Base-by-base conservation (phyloP, 2,113 vertebrate genomes). In the Catharus bicknelli region DNA sequence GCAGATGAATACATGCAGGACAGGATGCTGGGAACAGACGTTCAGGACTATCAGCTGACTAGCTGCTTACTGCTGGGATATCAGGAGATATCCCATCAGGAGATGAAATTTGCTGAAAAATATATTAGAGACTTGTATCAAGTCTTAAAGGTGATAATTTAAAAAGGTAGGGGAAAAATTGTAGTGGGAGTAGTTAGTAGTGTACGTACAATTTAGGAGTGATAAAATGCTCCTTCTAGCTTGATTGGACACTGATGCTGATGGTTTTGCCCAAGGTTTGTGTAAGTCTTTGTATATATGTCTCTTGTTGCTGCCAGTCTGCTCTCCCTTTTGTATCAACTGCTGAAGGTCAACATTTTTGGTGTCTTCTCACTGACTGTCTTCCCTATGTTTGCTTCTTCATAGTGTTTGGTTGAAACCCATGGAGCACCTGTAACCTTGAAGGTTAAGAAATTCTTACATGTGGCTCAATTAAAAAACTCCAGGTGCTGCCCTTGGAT, bases 391-490 rank as follows among this genome's bases (percentile, higher is more conserved):
- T 9, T 15, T 50, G 17, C 34, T 67, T 79, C 69, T 87, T 81
- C 43, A 8, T 19, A 66, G 36, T 47, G 40, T 74, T 84, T 67
- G 58, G 47, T 75, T 89, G 47, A 70, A 64, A 92, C 12, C 34
- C 34, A 51, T 45, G 61, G 62, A 77, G 42, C 50, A 68, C 23
- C 42, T 83, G 27, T 58, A 53, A 53, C 14, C 25, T 89, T 32
- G 38, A 70, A 76, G 20, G 13, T 42, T 72, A 78, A 90, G 74
- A 80, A 91, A 68, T 77, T 58, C 30, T 75, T 68, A 25, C 0
- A 0, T 38, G 32, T 72, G 70, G 47, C 48, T 86, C 62, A 54
- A 3, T 61, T 88, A 43, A 67, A 21, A 13, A 0, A 0, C 48
- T 77, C 34, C 25, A 4, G 1, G 27, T 66, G 30, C 70, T 85